Conservation (phyloP, 2,888 invertebrate species). For the Strigamia transsilvanica region DNA sequence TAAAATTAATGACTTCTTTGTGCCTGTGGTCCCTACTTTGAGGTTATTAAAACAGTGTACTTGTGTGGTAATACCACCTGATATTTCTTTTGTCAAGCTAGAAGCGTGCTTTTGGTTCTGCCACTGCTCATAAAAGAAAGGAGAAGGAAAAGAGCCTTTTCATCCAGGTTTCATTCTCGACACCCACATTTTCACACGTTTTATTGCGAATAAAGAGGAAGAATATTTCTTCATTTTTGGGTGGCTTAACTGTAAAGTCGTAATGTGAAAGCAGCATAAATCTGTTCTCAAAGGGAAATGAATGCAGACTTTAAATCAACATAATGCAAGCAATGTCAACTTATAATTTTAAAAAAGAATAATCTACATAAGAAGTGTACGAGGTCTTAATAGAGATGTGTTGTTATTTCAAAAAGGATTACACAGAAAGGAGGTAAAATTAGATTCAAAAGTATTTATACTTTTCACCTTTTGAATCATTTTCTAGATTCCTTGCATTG, state of each 20-base stretch:
- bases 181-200: constrained; percentile 30
- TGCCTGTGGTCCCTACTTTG: not conserved
- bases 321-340: not conserved
- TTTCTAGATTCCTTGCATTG: too few species aligned
- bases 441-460: too few species aligned
- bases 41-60: constrained; percentile 17
- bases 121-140: not conserved
- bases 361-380: not conserved
- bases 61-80: not conserved
- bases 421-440: too few species aligned
- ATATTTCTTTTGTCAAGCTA: constrained; percentile 27
- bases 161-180: not conserved
- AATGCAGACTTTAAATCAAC: constrained; percentile 11
- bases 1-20: not conserved
- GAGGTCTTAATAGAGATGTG: too few species aligned
- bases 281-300: not conserved
- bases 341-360: not conserved
- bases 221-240: not conserved
- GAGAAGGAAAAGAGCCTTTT: constrained; percentile 21
- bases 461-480: too few species aligned
- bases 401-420: too few species aligned
- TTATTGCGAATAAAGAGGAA: not conserved
- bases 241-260: not conserved
- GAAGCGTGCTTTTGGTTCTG: not conserved
- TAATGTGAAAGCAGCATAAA: constrained; percentile 2